Percentiles rank a stretch among this genome's conserved stretches.
These are phyloP conservation scores for Lysandra coridon DNA, from an alignment of 2,888 invertebrate genomes.

Conservation along the genomic window DNA sequence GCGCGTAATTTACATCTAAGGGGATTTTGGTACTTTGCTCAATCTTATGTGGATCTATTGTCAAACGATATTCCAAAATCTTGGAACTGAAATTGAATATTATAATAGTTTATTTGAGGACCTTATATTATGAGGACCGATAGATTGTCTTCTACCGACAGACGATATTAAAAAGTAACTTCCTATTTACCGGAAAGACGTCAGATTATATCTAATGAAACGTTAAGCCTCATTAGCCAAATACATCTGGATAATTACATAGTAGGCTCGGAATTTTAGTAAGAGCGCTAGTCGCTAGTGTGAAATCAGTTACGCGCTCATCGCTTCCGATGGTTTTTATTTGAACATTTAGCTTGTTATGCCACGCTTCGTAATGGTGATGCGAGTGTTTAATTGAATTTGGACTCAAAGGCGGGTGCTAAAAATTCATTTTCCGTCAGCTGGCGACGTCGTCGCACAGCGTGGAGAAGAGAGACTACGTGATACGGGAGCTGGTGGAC, in stretches of 20 bases:
- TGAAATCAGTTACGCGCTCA: constrained; percentile 29
- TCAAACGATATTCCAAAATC: too few species aligned
- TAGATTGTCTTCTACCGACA: background rate
- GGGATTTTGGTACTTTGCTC: background rate
- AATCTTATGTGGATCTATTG: too few species aligned
- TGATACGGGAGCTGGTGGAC: constrained; percentile 95
- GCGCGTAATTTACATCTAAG: background rate
- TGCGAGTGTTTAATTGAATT: background rate
- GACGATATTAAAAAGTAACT: background rate
- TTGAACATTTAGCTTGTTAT: constrained; percentile 27
- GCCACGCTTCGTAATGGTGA: constrained; percentile 28
- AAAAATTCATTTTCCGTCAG: constrained; percentile 51
- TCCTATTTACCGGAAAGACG: background rate
- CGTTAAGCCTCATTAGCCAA: background rate
- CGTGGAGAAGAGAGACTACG: constrained; percentile 94
- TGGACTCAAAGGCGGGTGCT: constrained; percentile 17
- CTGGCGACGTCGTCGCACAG: constrained; percentile 79
- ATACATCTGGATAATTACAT: background rate
- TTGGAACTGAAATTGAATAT: too few species aligned
- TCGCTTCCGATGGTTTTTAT: constrained; percentile 27
- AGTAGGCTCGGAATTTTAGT: background rate
- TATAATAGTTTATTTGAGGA: too few species aligned
- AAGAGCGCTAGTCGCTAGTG: background rate
- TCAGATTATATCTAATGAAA: background rate
- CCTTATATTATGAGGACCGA: too few species aligned